Percentiles rank a stretch among this genome's conserved stretches.
Evolutionary conservation across 2,888 invertebrate genomes (phyloP).

Genomic region (Dynastes grantii): DNA sequence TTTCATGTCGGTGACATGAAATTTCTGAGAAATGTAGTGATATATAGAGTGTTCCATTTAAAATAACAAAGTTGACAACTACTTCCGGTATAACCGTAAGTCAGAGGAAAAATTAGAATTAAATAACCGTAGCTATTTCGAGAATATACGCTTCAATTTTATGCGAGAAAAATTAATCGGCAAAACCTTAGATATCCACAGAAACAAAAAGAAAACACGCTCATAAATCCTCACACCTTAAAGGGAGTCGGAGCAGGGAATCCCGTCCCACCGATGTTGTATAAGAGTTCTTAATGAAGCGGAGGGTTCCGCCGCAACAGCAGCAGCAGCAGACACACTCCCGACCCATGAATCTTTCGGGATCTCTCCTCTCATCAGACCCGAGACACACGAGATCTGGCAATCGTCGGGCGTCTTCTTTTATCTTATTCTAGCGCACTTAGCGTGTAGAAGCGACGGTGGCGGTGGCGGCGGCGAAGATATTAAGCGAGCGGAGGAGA

Average conservation of each 20-base stretch:
- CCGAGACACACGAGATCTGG: not conserved
- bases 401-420: not conserved
- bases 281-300: conserved; percentile 9
- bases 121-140: too few relatives aligned
- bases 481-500: conserved; percentile 7
- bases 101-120: too few relatives aligned
- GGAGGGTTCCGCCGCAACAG: not conserved
- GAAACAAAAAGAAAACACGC: not conserved
- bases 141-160: too few relatives aligned
- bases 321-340: not conserved
- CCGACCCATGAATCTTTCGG: not conserved
- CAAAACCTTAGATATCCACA: too few relatives aligned
- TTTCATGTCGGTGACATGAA: too few relatives aligned
- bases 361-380: not conserved
- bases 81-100: too few relatives aligned
- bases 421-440: conserved; percentile 7
- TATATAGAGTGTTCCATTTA: too few relatives aligned
- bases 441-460: not conserved
- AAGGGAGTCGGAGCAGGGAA: not conserved
- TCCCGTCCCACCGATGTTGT: not conserved
- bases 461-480: conserved; percentile 14
- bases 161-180: too few relatives aligned
- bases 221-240: not conserved
- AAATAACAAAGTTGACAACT: too few relatives aligned
- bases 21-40: too few relatives aligned